These are phyloP conservation scores for Drosophila siamana DNA, from an alignment of 2,888 invertebrate species.

Conservation along the genomic window DNA sequence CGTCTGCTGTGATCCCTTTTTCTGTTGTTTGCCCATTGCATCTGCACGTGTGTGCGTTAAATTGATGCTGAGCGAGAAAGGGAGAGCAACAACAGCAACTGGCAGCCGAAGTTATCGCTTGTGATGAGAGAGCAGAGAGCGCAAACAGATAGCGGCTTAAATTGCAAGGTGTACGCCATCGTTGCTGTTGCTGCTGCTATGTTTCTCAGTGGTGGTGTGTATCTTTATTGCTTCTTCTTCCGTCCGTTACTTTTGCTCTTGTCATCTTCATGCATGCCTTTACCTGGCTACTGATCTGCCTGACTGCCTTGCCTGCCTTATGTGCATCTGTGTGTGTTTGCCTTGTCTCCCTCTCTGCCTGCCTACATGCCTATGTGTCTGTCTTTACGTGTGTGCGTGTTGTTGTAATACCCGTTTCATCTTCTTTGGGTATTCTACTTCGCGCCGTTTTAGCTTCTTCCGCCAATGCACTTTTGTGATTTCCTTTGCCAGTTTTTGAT, in stretches of 20 bases:
- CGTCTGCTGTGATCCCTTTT: slow-evolving; percentile 74
- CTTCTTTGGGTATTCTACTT: slow-evolving; percentile 75
- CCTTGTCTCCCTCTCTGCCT: background rate
- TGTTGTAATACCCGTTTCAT: slow-evolving; percentile 79
- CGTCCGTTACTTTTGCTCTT: slow-evolving; percentile 77
- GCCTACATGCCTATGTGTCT: background rate
- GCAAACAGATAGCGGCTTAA: slow-evolving; percentile 73
- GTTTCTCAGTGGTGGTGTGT: slow-evolving; percentile 62
- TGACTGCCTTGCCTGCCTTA: slow-evolving; percentile 12
- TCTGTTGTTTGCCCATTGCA: slow-evolving; percentile 22
- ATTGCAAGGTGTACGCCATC: slow-evolving; percentile 75
- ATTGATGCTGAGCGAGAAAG: slow-evolving; percentile 60
- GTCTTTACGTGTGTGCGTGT: slow-evolving; percentile 43
- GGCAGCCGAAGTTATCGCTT: slow-evolving; percentile 28
- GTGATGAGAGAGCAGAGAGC: slow-evolving; percentile 49
- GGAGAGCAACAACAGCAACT: slow-evolving; percentile 9
- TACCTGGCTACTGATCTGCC: slow-evolving; percentile 58
- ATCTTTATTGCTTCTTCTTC: slow-evolving; percentile 74
- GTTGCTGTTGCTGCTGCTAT: slow-evolving; percentile 39
- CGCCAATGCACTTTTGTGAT: slow-evolving; percentile 81
- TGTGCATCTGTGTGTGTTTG: slow-evolving; percentile 12
- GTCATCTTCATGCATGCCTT: slow-evolving; percentile 72
- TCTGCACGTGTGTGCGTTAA: slow-evolving; percentile 47
- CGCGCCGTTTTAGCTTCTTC: slow-evolving; percentile 75
- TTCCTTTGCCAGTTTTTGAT: slow-evolving; percentile 77